phyloP scores from a whole-genome alignment of 2,113 vertebrate species.

The Ciconia stormi region DNA sequence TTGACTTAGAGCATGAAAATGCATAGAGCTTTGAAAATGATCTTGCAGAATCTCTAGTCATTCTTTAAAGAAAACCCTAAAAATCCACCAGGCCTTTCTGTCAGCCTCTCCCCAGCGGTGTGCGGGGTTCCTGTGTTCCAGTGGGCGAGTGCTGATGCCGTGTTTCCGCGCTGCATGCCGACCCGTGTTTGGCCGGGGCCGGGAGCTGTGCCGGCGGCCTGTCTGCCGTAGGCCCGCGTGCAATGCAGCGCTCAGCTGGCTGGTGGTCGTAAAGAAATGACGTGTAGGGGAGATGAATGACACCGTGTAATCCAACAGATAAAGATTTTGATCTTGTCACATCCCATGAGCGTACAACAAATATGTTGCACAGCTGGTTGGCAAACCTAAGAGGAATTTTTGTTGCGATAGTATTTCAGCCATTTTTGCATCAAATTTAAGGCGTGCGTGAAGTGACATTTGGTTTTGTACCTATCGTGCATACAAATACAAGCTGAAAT shows the following conservation, averaged over 20 bases:
- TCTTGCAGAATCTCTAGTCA: not conserved
- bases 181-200: not conserved
- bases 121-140: rapidly evolving
- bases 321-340: not conserved
- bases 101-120: not conserved
- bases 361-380: rapidly evolving
- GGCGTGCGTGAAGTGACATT: rapidly evolving
- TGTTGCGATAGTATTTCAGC: not conserved
- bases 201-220: not conserved
- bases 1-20: not conserved
- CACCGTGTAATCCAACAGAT: not conserved
- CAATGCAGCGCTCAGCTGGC: not conserved
- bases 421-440: not conserved
- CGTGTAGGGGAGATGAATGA: not conserved
- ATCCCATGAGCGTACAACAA: not conserved
- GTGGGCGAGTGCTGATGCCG: not conserved
- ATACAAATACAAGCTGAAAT: not conserved
- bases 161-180: not conserved
- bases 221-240: not conserved
- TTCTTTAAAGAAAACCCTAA: not conserved
- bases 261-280: not conserved
- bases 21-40: not conserved
- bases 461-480: not conserved
- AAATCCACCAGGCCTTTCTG: not conserved
- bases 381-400: not conserved